Conservation (phyloP, 2,113 vertebrate genomes). For the Nerophis lumbriciformis region DNA sequence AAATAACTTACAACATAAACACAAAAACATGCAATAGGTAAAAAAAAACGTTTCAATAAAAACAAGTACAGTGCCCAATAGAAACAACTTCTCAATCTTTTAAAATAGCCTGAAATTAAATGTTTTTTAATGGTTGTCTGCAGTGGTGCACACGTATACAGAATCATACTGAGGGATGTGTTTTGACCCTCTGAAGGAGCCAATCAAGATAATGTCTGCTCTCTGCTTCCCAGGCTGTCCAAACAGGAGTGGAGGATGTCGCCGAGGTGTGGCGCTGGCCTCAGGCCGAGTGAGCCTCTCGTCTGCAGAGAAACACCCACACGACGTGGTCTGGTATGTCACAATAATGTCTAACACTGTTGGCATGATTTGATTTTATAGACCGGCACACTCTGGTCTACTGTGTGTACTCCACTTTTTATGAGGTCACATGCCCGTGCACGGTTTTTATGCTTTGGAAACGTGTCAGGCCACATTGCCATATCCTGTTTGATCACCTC, state of each 20-base stretch:
- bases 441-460: constrained; percentile 36
- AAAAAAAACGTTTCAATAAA: too few relatives aligned
- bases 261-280: constrained; percentile 31
- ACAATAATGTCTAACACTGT: constrained; percentile 50
- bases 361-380: constrained; percentile 44
- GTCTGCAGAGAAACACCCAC: constrained; percentile 39
- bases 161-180: too few relatives aligned
- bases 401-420: constrained; percentile 31
- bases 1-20: too few relatives aligned
- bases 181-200: too few relatives aligned
- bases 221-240: constrained; percentile 3
- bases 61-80: too few relatives aligned
- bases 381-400: constrained; percentile 17
- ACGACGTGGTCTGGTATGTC: constrained; percentile 37
- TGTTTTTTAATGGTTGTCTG: too few relatives aligned
- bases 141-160: too few relatives aligned
- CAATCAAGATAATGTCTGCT: neutral
- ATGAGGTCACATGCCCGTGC: constrained; percentile 28
- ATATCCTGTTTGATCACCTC: constrained; percentile 22
- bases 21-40: too few relatives aligned
- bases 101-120: too few relatives aligned
- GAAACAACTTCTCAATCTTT: too few relatives aligned
- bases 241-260: constrained; percentile 29
- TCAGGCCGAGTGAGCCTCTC: constrained; percentile 27
- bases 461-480: constrained; percentile 29